A percentile compares a stretch with the other conserved stretches of the same genome.
These are phyloP conservation scores for Cygnus buccinator DNA, from an alignment of 2,113 vertebrate species.

Conservation along the genomic window DNA sequence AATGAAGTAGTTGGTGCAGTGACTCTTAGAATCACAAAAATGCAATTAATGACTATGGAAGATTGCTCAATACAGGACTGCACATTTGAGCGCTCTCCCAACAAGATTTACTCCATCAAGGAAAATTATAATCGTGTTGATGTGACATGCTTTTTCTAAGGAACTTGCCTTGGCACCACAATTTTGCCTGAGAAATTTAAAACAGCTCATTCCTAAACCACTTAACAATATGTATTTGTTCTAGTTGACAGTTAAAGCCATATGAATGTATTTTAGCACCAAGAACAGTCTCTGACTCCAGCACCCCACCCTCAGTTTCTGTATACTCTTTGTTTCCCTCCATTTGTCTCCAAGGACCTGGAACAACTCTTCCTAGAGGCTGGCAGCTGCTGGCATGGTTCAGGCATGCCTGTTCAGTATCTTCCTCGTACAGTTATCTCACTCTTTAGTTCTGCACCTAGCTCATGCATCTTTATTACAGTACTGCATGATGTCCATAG, in stretches of 20 bases:
- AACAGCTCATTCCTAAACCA: neutral
- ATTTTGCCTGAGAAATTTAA: neutral
- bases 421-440: neutral
- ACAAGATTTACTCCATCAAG: neutral
- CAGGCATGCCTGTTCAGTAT: neutral
- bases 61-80: neutral
- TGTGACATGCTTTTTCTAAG: neutral
- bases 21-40: neutral
- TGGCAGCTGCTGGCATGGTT: neutral
- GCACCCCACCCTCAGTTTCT: neutral
- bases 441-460: neutral
- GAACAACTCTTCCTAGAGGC: neutral
- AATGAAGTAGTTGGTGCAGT: neutral
- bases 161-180: neutral
- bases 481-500: neutral
- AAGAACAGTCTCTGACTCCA: neutral
- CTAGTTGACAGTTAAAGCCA: neutral
- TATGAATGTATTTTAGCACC: neutral
- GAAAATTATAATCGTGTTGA: neutral
- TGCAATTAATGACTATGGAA: neutral
- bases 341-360: neutral
- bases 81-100: neutral
- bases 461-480: neutral
- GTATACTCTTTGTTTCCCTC: neutral
- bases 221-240: neutral